These are phyloP conservation scores for Halcyon chelicuti DNA, from an alignment of 2,797 vertebrate species.

Conservation along the genomic window DNA sequence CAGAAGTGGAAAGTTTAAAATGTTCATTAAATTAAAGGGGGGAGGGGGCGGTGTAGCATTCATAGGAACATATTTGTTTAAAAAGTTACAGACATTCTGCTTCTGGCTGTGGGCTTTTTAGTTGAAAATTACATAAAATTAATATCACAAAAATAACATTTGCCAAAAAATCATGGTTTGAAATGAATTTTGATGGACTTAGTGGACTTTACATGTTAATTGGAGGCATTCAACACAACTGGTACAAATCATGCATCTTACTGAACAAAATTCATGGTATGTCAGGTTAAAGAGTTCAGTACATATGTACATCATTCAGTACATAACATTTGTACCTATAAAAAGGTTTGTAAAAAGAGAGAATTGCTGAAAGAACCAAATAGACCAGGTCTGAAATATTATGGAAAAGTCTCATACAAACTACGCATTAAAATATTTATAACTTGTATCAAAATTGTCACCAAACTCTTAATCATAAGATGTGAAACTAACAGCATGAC, in stretches of 20 bases:
- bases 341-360: background rate
- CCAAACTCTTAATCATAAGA: background rate
- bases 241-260: background rate
- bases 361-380: background rate
- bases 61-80: background rate
- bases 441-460: background rate
- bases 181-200: background rate
- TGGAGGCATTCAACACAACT: background rate
- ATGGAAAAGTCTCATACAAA: background rate
- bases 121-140: background rate
- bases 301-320: too few relatives aligned
- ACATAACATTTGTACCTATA: background rate
- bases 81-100: background rate
- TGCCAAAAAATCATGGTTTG: background rate
- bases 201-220: background rate
- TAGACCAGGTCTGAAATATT: background rate
- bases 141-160: background rate
- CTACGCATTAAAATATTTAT: background rate
- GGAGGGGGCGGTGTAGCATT: background rate
- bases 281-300: background rate
- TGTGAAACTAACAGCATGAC: background rate
- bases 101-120: background rate
- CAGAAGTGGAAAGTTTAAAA: background rate
- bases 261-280: background rate
- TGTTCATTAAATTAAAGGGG: background rate